A percentile compares a stretch with the other conserved stretches of the same genome.
phyloP scores from a whole-genome alignment of 2,888 invertebrate genomes.

The Taenaris catops region DNA sequence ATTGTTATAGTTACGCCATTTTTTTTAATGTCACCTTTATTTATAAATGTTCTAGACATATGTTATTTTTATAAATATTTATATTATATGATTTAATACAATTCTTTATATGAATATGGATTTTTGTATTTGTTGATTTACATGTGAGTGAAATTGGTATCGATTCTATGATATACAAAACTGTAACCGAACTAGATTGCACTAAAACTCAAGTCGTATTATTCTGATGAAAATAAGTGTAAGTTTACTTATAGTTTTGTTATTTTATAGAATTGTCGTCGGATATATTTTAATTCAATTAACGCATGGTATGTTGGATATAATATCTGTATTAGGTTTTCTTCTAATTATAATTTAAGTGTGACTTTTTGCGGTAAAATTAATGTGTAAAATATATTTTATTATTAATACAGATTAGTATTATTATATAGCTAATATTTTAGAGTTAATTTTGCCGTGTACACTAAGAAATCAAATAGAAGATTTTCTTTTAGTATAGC shows the following conservation, averaged over 20 bases:
- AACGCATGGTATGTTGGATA: conserved; percentile 21
- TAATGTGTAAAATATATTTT: conserved; percentile 25
- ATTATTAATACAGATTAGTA: conserved; percentile 23
- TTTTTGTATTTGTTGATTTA: conserved; percentile 11
- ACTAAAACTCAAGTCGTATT: too few species aligned
- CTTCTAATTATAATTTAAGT: conserved; percentile 15
- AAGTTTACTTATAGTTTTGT: too few species aligned
- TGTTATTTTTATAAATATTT: background rate
- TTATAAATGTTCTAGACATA: conserved; percentile 2
- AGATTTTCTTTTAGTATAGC: conserved; percentile 10
- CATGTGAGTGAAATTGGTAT: conserved; percentile 2
- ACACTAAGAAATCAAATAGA: conserved; percentile 7
- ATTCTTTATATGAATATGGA: conserved; percentile 6
- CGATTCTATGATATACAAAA: conserved; percentile 1
- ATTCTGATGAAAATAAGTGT: too few species aligned
- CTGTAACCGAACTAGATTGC: too few species aligned
- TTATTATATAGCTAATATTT: conserved; percentile 25
- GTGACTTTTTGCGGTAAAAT: conserved; percentile 20
- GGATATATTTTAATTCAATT: conserved; percentile 16
- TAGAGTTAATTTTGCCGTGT: conserved; percentile 24
- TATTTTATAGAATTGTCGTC: too few species aligned
- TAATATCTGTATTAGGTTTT: conserved; percentile 22
- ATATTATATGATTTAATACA: conserved; percentile 4
- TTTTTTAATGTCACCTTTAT: conserved; percentile 10
- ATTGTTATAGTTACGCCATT: too few species aligned